Percentiles rank a stretch among this genome's conserved stretches.
These are phyloP conservation scores for Rhynchopsitta pachyrhyncha DNA, from an alignment of 2,113 vertebrate species.

Conservation along the genomic window DNA sequence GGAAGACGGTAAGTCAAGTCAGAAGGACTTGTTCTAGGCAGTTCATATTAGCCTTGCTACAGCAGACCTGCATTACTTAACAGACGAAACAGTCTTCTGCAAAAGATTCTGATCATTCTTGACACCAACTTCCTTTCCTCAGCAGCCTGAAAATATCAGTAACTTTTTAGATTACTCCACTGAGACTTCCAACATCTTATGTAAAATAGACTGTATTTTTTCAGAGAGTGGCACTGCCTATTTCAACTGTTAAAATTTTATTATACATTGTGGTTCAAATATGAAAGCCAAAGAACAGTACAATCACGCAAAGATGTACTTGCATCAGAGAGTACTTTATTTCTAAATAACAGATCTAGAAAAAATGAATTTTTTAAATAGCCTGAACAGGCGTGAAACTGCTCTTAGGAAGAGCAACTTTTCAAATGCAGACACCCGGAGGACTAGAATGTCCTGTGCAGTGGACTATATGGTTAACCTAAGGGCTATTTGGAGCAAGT, in stretches of 20 bases:
- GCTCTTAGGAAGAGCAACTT: not conserved
- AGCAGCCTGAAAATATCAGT: not conserved
- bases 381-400: not conserved
- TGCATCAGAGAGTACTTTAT: not conserved
- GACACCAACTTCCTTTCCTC: not conserved
- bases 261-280: not conserved
- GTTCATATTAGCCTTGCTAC: not conserved
- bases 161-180: not conserved
- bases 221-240: not conserved
- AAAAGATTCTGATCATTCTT: not conserved
- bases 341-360: not conserved
- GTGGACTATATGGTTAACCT: not conserved
- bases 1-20: accelerated
- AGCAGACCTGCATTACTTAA: not conserved
- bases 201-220: not conserved
- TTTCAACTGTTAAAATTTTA: not conserved
- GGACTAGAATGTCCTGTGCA: not conserved
- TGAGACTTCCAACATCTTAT: not conserved
- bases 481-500: not conserved
- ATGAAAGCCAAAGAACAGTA: not conserved
- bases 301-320: not conserved
- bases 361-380: not conserved
- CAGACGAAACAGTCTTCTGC: not conserved
- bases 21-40: not conserved
- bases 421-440: not conserved